phyloP scores from a whole-genome alignment of 2,888 invertebrate genomes.

The Boloria euphrosyne region DNA sequence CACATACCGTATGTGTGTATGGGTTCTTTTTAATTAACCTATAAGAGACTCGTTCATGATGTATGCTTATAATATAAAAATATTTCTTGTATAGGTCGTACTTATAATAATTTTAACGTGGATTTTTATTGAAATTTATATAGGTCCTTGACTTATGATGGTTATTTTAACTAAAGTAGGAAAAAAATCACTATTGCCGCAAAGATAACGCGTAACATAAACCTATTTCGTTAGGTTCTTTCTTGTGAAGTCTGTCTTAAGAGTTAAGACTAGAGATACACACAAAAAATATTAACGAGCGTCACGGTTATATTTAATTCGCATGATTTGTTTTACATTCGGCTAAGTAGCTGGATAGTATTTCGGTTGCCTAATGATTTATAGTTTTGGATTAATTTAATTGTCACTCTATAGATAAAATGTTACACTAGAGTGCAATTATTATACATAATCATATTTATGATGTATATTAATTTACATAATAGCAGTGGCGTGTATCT shows the following conservation, averaged over 20 bases:
- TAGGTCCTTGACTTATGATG: no score
- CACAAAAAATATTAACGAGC: background rate
- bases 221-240: no score
- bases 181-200: no score
- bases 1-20: background rate
- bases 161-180: no score
- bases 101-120: no score
- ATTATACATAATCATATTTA: constrained; percentile 5
- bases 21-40: background rate
- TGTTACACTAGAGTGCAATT: constrained; percentile 9
- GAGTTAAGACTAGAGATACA: no score
- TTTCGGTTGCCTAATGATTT: constrained; percentile 14
- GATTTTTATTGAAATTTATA: no score
- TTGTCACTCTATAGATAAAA: constrained; percentile 7
- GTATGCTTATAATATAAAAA: no score
- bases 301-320: constrained; percentile 2
- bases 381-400: constrained; percentile 5
- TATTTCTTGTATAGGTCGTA: no score
- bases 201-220: no score
- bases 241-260: no score
- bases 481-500: background rate
- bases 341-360: constrained; percentile 12
- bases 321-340: constrained; percentile 19
- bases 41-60: no score
- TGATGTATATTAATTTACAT: constrained; percentile 2